Base-by-base conservation (phyloP, 2,888 invertebrate species). In the Emmelina monodactyla region DNA sequence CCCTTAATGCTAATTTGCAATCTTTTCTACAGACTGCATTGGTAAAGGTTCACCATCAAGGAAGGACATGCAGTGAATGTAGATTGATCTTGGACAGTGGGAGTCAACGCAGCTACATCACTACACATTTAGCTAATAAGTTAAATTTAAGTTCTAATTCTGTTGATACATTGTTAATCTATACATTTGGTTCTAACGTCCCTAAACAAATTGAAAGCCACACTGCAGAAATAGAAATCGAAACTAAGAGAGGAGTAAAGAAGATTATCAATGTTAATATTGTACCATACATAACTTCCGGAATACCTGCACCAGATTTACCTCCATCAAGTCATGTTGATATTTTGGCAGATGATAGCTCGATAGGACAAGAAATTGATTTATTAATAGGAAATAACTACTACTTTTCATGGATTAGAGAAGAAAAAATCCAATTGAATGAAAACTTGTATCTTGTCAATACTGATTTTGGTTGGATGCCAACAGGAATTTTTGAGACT, bases 381-480 rank as follows among this genome's bases (percentile, higher is more conserved):
- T 4, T 38, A 4, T 10, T 38, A 10, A 25, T 38, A 11, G 38
- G 38, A 12, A 38, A 38, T 32, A 32, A 38, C 16, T 38, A 38
- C 22, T 38, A 38, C 12, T 33, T 22, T 14, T 35, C 33, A n/a
- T 38, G 34, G 13, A 29, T 38, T 6, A 25, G 16, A 10, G 12
- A 16, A 2, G 28, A 28, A 16, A 19, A n/a, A 16, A 32, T 15
- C 11, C 11, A 16, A 3, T 9, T 37, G 11, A 4, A 11, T 2
- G 30, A 15, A n/a, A 10, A 37, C 13, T 14, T 31, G 3, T 35
- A 25, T 11, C 2, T 35, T 1, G 16, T 31, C 2, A 22, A 32
- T 14, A 11, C 28, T 11, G 32, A 22, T 29, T 33, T 33, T 28
- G 28, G 28, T 9, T 28, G 28, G 28, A 28, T 28, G 11, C 11